These are phyloP conservation scores for Hydrotaea cyrtoneurina DNA, from an alignment of 2,888 invertebrate genomes.

Conservation along the genomic window DNA sequence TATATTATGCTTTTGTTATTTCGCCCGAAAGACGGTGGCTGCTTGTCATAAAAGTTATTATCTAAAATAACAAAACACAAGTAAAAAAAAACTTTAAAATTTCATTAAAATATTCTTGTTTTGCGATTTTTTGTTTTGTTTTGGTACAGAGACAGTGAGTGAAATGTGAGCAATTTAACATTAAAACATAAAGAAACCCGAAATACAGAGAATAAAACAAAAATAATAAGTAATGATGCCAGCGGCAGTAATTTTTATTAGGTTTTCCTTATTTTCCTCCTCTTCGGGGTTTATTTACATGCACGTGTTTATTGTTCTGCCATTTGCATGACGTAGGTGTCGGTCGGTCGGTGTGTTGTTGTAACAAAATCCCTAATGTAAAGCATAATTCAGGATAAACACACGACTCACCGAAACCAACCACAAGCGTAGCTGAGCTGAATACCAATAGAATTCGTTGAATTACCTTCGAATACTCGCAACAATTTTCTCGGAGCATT, in stretches of 20 bases:
- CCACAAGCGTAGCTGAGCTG: constrained; percentile 17
- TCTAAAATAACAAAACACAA: not conserved
- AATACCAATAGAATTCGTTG: constrained; percentile 16
- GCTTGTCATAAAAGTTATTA: constrained; percentile 42
- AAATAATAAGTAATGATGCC: constrained; percentile 27
- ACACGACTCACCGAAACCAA: not conserved
- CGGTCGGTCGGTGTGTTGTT: not conserved
- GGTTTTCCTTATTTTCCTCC: not conserved
- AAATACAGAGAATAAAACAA: constrained; percentile 10
- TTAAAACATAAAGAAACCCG: constrained; percentile 12
- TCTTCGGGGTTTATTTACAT: too few species aligned
- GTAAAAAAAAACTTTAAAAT: constrained; percentile 38
- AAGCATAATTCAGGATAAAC: constrained; percentile 25
- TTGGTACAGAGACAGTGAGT: too few species aligned
- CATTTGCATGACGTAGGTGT: not conserved
- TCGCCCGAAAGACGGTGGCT: not conserved
- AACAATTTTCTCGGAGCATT: not conserved
- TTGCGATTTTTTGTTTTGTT: too few species aligned
- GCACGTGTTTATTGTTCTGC: not conserved
- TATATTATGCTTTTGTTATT: not conserved
- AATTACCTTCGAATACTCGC: not conserved
- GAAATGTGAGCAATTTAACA: constrained; percentile 34
- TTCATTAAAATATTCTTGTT: constrained; percentile 29
- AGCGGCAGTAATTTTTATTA: not conserved
- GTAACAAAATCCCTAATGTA: constrained; percentile 36